phyloP scores from a whole-genome alignment of 2,797 vertebrate genomes.

The Pseudotriccus pelzelni region DNA sequence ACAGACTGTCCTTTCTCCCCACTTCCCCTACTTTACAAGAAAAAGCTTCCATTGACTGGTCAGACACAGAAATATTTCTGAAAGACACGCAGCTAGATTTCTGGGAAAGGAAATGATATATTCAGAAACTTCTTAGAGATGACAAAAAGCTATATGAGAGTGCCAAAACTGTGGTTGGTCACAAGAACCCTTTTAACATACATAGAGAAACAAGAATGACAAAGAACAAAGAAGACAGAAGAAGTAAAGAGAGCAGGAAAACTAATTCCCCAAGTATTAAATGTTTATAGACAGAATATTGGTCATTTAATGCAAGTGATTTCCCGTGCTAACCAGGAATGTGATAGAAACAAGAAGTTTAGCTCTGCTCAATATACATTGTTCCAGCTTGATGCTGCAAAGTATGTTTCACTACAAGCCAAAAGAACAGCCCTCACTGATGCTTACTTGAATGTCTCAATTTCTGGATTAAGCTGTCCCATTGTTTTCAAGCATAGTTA shows the following conservation, averaged over 20 bases:
- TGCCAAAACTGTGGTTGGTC: neutral
- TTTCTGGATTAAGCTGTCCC: constrained; percentile 71
- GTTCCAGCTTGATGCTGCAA: neutral
- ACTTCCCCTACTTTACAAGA: neutral
- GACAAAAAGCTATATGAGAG: neutral
- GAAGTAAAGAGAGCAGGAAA: neutral
- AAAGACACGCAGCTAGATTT: neutral
- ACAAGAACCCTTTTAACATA: neutral
- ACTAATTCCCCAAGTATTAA: neutral
- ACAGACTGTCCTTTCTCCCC: neutral
- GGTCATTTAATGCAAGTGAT: neutral
- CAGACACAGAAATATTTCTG: neutral
- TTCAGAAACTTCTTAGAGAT: neutral
- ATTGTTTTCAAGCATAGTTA: constrained; percentile 72
- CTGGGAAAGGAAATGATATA: neutral
- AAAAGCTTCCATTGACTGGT: neutral
- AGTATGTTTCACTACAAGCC: constrained; percentile 42
- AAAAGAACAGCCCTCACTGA: constrained; percentile 32
- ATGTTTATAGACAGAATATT: neutral
- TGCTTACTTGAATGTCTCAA: constrained; percentile 46
- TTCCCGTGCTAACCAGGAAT: neutral
- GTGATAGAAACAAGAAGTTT: neutral
- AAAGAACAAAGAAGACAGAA: neutral
- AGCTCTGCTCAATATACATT: neutral
- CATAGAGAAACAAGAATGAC: neutral